Percentiles rank a stretch among this genome's conserved stretches.
These are phyloP conservation scores for Hyposoter didymator DNA, from an alignment of 2,888 invertebrate species.

Conservation along the genomic window DNA sequence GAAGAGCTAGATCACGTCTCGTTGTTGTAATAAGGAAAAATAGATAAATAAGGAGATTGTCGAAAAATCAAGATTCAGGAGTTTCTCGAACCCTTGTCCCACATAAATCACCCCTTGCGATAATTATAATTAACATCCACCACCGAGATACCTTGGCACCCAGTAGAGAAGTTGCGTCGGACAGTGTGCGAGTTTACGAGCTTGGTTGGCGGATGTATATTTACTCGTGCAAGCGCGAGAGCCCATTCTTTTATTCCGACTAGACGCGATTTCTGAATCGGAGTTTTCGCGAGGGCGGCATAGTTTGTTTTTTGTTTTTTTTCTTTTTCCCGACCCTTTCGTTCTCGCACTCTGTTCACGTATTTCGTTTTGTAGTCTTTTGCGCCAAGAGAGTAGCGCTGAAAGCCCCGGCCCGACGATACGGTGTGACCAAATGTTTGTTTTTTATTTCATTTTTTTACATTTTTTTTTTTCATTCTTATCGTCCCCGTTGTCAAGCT, in stretches of 20 bases:
- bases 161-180: background rate
- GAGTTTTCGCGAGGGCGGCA: background rate
- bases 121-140: conserved; percentile 62
- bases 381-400: background rate
- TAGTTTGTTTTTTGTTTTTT: too few relatives aligned
- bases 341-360: conserved; percentile 15
- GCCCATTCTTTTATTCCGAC: conserved; percentile 8
- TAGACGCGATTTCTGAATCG: background rate
- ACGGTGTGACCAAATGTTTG: background rate
- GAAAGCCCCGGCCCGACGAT: background rate
- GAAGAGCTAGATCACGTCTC: background rate
- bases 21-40: background rate
- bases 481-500: conserved; percentile 30
- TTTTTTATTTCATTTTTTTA: background rate
- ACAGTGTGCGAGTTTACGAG: background rate
- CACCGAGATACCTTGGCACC: conserved; percentile 6
- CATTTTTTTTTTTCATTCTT: background rate
- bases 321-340: conserved; percentile 2
- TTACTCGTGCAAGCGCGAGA: background rate
- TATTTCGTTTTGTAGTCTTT: conserved; percentile 6
- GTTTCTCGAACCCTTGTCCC: conserved; percentile 11
- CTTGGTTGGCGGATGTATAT: conserved; percentile 7
- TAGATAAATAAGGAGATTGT: background rate
- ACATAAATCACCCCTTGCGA: conserved; percentile 39
- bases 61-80: background rate